Percentiles rank a stretch among this genome's conserved stretches.
phyloP scores from a whole-genome alignment of 2,888 invertebrate genomes.

The Agriotes lineatus region DNA sequence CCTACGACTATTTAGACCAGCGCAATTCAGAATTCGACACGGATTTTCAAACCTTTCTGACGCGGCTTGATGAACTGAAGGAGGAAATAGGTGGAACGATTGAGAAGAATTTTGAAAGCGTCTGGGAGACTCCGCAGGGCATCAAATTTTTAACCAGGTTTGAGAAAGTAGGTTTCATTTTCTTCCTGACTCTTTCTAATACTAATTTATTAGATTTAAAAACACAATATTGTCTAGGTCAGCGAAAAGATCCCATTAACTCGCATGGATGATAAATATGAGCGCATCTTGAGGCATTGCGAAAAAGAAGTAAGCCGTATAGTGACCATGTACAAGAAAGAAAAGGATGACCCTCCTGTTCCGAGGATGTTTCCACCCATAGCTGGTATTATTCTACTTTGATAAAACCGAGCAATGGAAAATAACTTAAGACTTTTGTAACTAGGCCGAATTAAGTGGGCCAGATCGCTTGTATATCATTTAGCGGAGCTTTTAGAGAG shows the following conservation, averaged over 20 bases:
- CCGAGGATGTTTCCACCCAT: constrained; percentile 92
- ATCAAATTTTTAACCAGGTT: constrained; percentile 87
- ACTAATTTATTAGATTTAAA: background rate
- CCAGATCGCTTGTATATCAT: constrained; percentile 83
- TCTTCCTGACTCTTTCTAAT: background rate
- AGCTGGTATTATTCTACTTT: no score
- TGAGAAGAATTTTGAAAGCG: constrained; percentile 86
- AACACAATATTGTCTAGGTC: constrained; percentile 68
- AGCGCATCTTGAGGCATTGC: constrained; percentile 83
- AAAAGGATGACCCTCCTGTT: constrained; percentile 90
- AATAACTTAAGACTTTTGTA: no score
- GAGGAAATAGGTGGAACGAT: constrained; percentile 83
- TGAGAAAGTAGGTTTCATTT: constrained; percentile 84
- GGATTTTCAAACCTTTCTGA: constrained; percentile 86
- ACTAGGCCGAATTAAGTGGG: constrained; percentile 83
- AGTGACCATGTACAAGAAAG: constrained; percentile 87
- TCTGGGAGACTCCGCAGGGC: constrained; percentile 93
- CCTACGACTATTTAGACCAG: constrained; percentile 93
- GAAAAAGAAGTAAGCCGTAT: constrained; percentile 91
- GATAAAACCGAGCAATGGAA: no score
- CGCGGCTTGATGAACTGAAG: constrained; percentile 81
- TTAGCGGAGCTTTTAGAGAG: constrained; percentile 86
- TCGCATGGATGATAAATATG: constrained; percentile 86
- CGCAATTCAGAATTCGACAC: constrained; percentile 88
- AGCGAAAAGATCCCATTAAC: constrained; percentile 86